Evolutionary conservation across 2,888 invertebrate species (phyloP), one percentile per base, ranked within the genome.

Genomic region (Ecdyonurus torrentis): DNA sequence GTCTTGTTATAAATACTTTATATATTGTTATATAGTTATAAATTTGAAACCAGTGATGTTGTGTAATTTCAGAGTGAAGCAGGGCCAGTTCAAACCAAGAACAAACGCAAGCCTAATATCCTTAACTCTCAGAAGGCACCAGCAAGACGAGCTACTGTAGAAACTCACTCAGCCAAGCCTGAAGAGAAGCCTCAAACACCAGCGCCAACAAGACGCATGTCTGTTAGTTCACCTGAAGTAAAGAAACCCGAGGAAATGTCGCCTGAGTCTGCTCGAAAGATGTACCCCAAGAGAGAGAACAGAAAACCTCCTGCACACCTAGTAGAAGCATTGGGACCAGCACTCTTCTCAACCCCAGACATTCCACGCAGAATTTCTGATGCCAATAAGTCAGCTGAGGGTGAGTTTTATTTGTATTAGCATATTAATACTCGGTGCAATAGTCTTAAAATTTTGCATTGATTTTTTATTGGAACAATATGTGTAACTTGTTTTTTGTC

Each of bases 341-440:
- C 86, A 52, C 74, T 89, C 64, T 88, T 89, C 72, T 87, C 88
- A 3, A 83, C 87, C 55, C 88, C 89, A 22, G 89, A 89, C 77
- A 86, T 88, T n/a, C 55, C 55, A 18, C 37, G 37, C 5, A 37
- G 37, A 15, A 37, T 37, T 15, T 37, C 37, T 10, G 37, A 37
- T 15, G 37, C 37, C 5, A 37, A n/a, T n/a, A n/a, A n/a, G n/a
- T n/a, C n/a, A n/a, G n/a, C n/a, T n/a, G n/a, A n/a, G n/a, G n/a
- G n/a, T n/a, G 87, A 69, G 85, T 87, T 19, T 61, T 58, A 58
- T 15, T 53, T 53, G 2, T 53, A 53, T n/a, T n/a, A n/a, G n/a
- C n/a, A n/a, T n/a, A n/a, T n/a, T n/a, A n/a, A n/a, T n/a, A n/a
- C n/a, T n/a, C n/a, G n/a, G n/a, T n/a, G n/a, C n/a, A n/a, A n/a